Evolutionary conservation across 2,888 invertebrate genomes (phyloP).

Genomic region (Tenodera sinensis): DNA sequence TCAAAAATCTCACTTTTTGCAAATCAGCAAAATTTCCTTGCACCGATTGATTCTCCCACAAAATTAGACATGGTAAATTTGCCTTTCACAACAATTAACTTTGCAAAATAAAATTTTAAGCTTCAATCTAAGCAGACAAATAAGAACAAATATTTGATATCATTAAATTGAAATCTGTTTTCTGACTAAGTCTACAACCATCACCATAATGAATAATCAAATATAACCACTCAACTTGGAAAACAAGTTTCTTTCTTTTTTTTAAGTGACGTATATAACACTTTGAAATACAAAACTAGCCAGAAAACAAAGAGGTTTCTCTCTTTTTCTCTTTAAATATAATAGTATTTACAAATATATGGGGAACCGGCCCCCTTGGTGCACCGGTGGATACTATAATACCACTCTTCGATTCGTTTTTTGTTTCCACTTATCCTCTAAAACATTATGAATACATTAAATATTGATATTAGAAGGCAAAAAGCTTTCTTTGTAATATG

Average conservation of each 20-base stretch:
- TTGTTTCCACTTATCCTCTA: background rate
- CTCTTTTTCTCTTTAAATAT: slow-evolving; percentile 5
- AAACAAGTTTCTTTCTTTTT: background rate
- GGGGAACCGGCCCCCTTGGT: slow-evolving; percentile 13
- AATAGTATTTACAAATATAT: background rate
- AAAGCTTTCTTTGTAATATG: slow-evolving; percentile 2
- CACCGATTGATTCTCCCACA: background rate
- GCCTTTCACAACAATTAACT: background rate
- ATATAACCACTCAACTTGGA: slow-evolving; percentile 11
- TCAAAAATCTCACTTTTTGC: slow-evolving; percentile 23
- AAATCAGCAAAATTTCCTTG: background rate
- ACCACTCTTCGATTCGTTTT: background rate
- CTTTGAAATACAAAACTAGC: slow-evolving; percentile 2
- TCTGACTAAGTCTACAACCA: background rate
- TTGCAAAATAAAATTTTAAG: background rate
- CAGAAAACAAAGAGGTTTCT: background rate
- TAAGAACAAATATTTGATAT: background rate
- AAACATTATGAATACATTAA: slow-evolving; percentile 11
- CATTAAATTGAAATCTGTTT: background rate
- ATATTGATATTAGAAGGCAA: slow-evolving; percentile 9
- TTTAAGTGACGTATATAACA: background rate
- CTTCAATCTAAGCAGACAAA: background rate
- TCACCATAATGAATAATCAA: background rate
- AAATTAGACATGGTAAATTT: background rate
- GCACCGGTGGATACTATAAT: background rate